phyloP scores from a whole-genome alignment of 2,888 invertebrate species.

The Caenorhabditis zanzibari region DNA sequence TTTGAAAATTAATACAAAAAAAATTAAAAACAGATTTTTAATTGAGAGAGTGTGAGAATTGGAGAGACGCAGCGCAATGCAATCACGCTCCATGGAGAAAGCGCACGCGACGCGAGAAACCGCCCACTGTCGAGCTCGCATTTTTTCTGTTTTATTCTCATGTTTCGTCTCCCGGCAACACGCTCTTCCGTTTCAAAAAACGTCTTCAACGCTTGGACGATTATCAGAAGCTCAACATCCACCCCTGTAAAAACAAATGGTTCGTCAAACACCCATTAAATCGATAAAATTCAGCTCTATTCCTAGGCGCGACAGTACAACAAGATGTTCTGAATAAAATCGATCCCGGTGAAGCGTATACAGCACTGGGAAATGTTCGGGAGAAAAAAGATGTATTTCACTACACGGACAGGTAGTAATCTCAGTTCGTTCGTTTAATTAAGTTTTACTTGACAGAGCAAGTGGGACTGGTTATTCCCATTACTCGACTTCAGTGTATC shows the following conservation, averaged over 20 bases:
- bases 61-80: slow-evolving; percentile 38
- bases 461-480: slow-evolving; percentile 79
- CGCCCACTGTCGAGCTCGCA: slow-evolving; percentile 53
- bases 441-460: slow-evolving; percentile 48
- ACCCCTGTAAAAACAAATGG: slow-evolving; percentile 16
- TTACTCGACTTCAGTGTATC: slow-evolving; percentile 75
- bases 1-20: background rate
- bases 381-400: slow-evolving; percentile 74
- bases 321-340: slow-evolving; percentile 44
- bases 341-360: slow-evolving; percentile 72
- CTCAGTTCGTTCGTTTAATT: background rate
- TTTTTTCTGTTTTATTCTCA: slow-evolving; percentile 34
- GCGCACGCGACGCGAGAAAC: slow-evolving; percentile 55
- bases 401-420: slow-evolving; percentile 75
- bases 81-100: slow-evolving; percentile 31
- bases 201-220: background rate
- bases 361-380: slow-evolving; percentile 72
- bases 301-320: background rate
- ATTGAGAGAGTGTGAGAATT: slow-evolving; percentile 19
- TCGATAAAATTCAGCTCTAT: background rate
- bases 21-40: background rate
- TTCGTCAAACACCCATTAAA: background rate
- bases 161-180: slow-evolving; percentile 16
- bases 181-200: slow-evolving; percentile 8
- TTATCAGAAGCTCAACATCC: slow-evolving; percentile 1